These are phyloP conservation scores for Neogale vison DNA, from an alignment of 2,113 vertebrate species.

Conservation along the genomic window DNA sequence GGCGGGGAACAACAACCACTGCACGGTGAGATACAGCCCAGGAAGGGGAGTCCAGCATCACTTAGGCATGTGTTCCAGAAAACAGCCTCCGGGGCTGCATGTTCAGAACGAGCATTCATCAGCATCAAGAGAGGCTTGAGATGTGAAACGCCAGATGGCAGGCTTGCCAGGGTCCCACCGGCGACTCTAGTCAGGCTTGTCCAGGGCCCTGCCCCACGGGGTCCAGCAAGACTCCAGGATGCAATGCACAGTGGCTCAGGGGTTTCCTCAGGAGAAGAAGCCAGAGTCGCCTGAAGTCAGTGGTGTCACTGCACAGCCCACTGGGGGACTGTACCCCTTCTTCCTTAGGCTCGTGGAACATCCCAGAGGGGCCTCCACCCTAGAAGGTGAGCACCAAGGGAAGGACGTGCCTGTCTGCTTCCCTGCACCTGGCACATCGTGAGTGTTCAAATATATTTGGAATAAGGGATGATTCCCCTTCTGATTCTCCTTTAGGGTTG, in stretches of 20 bases:
- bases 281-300: not conserved
- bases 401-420: not conserved
- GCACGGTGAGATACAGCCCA: not conserved
- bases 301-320: rapidly evolving
- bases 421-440: not conserved
- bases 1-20: too few species aligned
- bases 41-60: not conserved
- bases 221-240: not conserved
- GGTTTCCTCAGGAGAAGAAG: not conserved
- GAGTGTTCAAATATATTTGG: not conserved
- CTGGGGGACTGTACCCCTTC: not conserved
- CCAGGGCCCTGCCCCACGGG: not conserved
- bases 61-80: not conserved
- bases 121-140: not conserved
- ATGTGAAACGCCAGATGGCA: not conserved
- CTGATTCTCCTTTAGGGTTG: not conserved
- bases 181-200: not conserved
- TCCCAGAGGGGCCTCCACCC: rapidly evolving
- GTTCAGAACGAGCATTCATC: not conserved
- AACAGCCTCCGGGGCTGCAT: not conserved
- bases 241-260: not conserved
- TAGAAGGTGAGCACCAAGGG: rapidly evolving
- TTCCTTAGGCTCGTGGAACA: not conserved
- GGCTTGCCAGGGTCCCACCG: not conserved
- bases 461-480: not conserved